Base-by-base conservation (phyloP, 2,113 vertebrate genomes). In the Anolis sagrei region DNA sequence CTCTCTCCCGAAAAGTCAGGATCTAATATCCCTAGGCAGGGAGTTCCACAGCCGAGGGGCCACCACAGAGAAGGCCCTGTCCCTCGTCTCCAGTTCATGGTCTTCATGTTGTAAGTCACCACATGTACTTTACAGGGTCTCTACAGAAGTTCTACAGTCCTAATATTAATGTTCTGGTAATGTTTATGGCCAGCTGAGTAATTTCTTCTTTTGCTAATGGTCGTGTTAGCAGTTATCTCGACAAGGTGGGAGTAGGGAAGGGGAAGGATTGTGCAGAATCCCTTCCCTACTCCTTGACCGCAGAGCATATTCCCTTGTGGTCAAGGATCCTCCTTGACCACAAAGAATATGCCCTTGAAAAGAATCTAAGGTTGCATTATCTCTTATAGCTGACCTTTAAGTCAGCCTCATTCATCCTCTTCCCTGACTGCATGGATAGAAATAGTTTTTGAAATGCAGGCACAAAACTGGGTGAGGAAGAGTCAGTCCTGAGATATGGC, bases 121-220 rank as follows among this genome's bases (percentile, higher is more conserved):
- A 91, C 77, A 69, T 58, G 58, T 81, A 87, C 87, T 86, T 92
- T 87, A 90, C 76, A 80, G 85, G 81, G 82, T 78, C 34, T 73
- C 76, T 19, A 76, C 74, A 87, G 91, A 92, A 84, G 86, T 84
- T 88, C 89, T 70, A 86, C 89, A 92, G 89, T 80, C 80, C 86
- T 92, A 58, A 87, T 78, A 87, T 90, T 87, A 80, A 88, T 9
- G 4, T 89, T 81, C 87, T 75, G 51, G 19, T 78, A 88, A 90
- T 80, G 76, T 90, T 95, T 93, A 89, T 82, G 39, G 4, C 78
- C 84, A 90, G 74, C 91, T 85, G 76, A 75, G 70, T 86, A 39
- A 10, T 11, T 82, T 83, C 82, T 87, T 32, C 39, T 93, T 93
- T 93, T 93, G 86, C 88, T 88, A 92, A 86, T 76, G 79, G 88